Evolutionary conservation across 2,113 vertebrate genomes (phyloP).

Genomic region (Monopterus albus): DNA sequence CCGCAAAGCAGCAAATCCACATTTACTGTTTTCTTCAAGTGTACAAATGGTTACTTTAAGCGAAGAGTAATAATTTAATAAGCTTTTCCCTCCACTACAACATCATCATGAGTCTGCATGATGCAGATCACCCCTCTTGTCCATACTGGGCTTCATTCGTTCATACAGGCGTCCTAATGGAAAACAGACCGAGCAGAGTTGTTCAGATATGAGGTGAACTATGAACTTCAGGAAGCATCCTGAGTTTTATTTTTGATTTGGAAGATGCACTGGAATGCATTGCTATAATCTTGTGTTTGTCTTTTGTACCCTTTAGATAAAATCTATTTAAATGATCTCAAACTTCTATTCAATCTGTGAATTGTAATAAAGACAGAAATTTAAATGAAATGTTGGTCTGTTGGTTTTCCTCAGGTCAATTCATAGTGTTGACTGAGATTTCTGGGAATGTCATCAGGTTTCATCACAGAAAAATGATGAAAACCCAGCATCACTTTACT

Average conservation of each 20-base stretch:
- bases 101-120: too few relatives aligned
- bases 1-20: too few relatives aligned
- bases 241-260: slow-evolving; percentile 21
- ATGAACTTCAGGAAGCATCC: slow-evolving; percentile 35
- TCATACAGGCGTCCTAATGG: neutral
- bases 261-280: slow-evolving; percentile 77
- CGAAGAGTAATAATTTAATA: too few relatives aligned
- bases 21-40: too few relatives aligned
- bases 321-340: slow-evolving; percentile 76
- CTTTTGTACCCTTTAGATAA: slow-evolving; percentile 81
- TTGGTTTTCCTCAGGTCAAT: neutral
- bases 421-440: neutral
- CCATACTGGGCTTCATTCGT: neutral
- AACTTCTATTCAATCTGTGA: slow-evolving; percentile 75
- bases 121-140: too few relatives aligned
- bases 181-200: neutral
- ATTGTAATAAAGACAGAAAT: slow-evolving; percentile 79
- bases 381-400: slow-evolving; percentile 32
- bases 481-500: neutral
- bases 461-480: slow-evolving; percentile 19
- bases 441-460: slow-evolving; percentile 27
- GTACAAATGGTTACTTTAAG: too few relatives aligned
- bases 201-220: neutral
- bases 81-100: too few relatives aligned
- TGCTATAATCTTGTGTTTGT: slow-evolving; percentile 69